phyloP scores from a whole-genome alignment of 1,140 invertebrate species.

The Bombus polaris region DNA sequence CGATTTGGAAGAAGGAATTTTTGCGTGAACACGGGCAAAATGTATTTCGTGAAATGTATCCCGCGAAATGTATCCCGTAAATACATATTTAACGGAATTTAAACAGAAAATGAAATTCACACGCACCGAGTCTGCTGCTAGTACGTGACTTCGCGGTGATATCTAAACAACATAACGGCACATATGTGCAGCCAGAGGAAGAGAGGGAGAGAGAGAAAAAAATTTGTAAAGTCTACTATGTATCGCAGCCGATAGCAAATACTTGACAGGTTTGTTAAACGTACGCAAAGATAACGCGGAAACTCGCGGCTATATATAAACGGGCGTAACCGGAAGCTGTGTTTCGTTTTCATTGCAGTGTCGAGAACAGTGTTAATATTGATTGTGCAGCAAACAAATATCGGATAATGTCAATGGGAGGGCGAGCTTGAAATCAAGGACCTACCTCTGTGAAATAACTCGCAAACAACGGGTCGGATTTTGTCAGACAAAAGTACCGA shows the following conservation, averaged over 20 bases:
- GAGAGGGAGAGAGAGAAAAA: too few relatives aligned
- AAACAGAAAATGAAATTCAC: not conserved
- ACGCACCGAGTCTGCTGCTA: not conserved
- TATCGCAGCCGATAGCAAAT: not conserved
- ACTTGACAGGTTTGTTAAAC: not conserved
- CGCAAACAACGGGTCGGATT: constrained; percentile 17
- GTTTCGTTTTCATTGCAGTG: constrained; percentile 28
- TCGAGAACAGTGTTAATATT: constrained; percentile 62
- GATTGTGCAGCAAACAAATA: constrained; percentile 49
- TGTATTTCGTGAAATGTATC: too few relatives aligned
- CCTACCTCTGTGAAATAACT: not conserved
- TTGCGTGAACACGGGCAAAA: too few relatives aligned
- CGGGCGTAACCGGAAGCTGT: constrained; percentile 9
- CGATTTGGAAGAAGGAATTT: too few relatives aligned
- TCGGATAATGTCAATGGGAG: constrained; percentile 33
- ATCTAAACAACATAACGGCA: not conserved
- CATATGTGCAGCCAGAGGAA: too few relatives aligned
- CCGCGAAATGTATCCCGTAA: too few relatives aligned
- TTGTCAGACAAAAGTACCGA: constrained; percentile 4
- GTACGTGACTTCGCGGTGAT: not conserved
- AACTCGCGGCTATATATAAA: not conserved
- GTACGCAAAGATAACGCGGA: constrained; percentile 3
- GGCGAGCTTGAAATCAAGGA: constrained; percentile 18
- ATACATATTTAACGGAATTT: constrained; percentile 1
- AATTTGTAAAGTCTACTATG: not conserved